A percentile compares a stretch with the other conserved stretches of the same genome.
Evolutionary conservation across 2,888 invertebrate species (phyloP).

Genomic region (Limenitis camilla): DNA sequence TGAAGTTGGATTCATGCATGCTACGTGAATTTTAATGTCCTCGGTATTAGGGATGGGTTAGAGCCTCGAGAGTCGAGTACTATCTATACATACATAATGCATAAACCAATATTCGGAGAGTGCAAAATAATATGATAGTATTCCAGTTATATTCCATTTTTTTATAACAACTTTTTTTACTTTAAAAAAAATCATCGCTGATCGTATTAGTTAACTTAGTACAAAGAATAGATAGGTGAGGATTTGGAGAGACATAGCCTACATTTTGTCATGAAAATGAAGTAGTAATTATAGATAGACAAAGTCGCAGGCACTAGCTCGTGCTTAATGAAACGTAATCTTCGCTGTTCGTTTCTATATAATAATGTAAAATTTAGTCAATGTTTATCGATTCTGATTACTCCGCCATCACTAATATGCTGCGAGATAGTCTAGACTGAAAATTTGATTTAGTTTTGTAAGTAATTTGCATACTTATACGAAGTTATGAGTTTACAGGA

Average conservation of each 20-base stretch:
- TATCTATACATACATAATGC: slow-evolving; percentile 3
- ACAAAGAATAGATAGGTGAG: too few species aligned
- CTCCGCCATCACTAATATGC: slow-evolving; percentile 2
- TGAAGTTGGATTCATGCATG: slow-evolving; percentile 17
- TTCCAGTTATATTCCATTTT: neutral
- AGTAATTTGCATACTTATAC: slow-evolving; percentile 23
- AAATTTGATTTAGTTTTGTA: slow-evolving; percentile 24
- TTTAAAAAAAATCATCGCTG: too few species aligned
- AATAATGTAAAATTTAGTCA: neutral
- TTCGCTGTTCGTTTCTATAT: too few species aligned
- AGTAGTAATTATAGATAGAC: too few species aligned
- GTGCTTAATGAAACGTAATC: too few species aligned
- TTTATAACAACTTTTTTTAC: neutral
- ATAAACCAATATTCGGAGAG: neutral
- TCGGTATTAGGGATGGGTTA: slow-evolving; percentile 6
- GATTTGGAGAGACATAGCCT: too few species aligned
- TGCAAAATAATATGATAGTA: neutral
- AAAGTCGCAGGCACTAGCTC: too few species aligned
- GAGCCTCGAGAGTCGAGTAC: slow-evolving; percentile 9
- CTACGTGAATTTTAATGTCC: slow-evolving; percentile 23
- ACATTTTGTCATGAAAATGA: too few species aligned
- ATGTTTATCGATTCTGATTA: neutral
- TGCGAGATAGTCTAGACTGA: slow-evolving; percentile 15
- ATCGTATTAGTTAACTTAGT: too few species aligned
- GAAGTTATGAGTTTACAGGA: slow-evolving; percentile 2